Base-by-base conservation (phyloP, 2,888 invertebrate species). In the Xestia c-nigrum region DNA sequence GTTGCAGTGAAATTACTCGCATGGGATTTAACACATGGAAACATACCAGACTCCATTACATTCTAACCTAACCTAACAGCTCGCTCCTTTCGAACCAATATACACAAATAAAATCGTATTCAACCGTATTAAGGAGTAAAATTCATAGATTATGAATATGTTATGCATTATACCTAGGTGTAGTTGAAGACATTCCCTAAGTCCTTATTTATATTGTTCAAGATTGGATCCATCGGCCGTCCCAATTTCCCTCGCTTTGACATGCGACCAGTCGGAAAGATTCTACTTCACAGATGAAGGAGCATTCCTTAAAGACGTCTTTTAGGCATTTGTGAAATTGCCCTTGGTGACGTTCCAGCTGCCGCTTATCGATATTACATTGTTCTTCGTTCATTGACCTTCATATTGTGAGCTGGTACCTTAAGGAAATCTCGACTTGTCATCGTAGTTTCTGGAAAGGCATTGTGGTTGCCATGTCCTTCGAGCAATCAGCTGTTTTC, bases 281-380 rank as follows among this genome's bases (percentile, higher is more conserved):
- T 87, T 86, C 81, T 84, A 57, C 84, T 87, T 88, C 79, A 81
- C 87, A 88, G 87, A 80, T 85, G 87, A 84, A 77, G 77, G 76
- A 83, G 64, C 72, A 75, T 79, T 78, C 55, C 76, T 78, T 79
- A 78, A 80, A 84, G 81, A 85, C 68, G 43, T 80, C 55, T 79
- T 85, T 65, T 72, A 81, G 78, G 70, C 61, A 74, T 82, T 79
- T 76, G 65, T 66, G 65, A 76, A 71, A 81, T 81, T 80, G 71
- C 80, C 70, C 59, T 72, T 24, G 46, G 12, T 71, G 38, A 65
- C 61, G 68, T 78, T 66, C 61, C 40, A 73, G 76, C 52, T 64
- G 72, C 24, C 68, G 55, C 61, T 77, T 79, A 80, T 72, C 43
- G 77, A 67, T 66, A 78, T 78, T 66, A 69, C 24, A 75, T 76